These are phyloP conservation scores for Engystomops pustulosus DNA, from an alignment of 2,113 vertebrate species.

Conservation along the genomic window DNA sequence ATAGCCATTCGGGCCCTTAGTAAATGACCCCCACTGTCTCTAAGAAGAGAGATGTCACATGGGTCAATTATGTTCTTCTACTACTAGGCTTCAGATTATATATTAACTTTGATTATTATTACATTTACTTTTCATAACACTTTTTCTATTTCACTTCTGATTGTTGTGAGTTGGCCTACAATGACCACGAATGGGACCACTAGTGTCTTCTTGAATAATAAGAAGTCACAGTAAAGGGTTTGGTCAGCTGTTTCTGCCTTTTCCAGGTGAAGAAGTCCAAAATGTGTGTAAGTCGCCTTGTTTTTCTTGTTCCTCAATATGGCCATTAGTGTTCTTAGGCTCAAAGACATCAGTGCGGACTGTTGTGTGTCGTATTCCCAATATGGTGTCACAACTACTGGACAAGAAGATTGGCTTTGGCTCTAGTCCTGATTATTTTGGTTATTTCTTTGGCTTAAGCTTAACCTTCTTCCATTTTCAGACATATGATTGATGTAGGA, in stretches of 20 bases:
- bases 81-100: too few relatives aligned
- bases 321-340: slow-evolving; percentile 70
- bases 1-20: too few relatives aligned
- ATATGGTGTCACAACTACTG: slow-evolving; percentile 74
- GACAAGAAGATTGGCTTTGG: slow-evolving; percentile 59
- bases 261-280: slow-evolving; percentile 70
- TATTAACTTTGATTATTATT: too few relatives aligned
- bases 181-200: too few relatives aligned
- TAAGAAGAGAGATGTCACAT: too few relatives aligned
- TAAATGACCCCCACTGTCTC: too few relatives aligned
- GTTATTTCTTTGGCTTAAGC: background rate
- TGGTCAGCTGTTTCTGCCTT: slow-evolving; percentile 48
- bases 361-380: slow-evolving; percentile 66
- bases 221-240: slow-evolving; percentile 60
- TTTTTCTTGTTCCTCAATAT: slow-evolving; percentile 61
- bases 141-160: too few relatives aligned
- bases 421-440: background rate
- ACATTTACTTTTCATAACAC: too few relatives aligned
- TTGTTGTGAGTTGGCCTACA: too few relatives aligned
- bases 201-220: too few relatives aligned
- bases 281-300: slow-evolving; percentile 68
- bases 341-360: slow-evolving; percentile 73
- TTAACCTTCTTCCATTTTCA: background rate
- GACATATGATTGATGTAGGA: too few relatives aligned
- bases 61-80: too few relatives aligned